phyloP scores from a whole-genome alignment of 37 sponge, comb jelly and placozoan species.

The Halichondria panicea region DNA sequence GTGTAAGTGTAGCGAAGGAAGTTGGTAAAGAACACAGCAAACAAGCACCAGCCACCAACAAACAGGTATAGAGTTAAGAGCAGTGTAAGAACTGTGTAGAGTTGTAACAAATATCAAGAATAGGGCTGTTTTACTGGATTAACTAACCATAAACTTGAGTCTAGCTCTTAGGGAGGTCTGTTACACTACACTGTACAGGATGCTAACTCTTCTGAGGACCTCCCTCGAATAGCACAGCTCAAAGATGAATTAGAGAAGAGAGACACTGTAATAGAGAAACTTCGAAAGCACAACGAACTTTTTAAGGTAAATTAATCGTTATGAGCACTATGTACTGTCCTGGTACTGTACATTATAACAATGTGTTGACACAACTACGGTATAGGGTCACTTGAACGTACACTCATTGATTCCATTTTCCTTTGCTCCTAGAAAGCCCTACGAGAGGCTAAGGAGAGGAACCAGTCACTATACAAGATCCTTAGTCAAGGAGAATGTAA shows the following conservation, averaged over 20 bases:
- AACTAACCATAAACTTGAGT: too few species aligned
- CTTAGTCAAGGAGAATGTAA: conserved; percentile 59
- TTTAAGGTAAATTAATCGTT: conserved; percentile 11
- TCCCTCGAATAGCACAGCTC: conserved; percentile 37
- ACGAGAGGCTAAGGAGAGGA: conserved; percentile 48
- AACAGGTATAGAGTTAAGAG: too few species aligned
- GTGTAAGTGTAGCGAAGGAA: too few species aligned
- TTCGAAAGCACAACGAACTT: conserved; percentile 15
- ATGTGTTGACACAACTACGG: background rate
- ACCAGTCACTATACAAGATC: conserved; percentile 44
- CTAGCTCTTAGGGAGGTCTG: too few species aligned
- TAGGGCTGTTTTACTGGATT: too few species aligned
- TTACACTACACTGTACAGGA: too few species aligned
- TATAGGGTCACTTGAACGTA: background rate
- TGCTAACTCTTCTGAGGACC: conserved; percentile 4
- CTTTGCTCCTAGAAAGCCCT: background rate
- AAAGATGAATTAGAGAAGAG: conserved; percentile 41
- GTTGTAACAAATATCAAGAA: too few species aligned
- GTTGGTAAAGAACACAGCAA: too few species aligned
- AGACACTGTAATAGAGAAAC: conserved; percentile 14
- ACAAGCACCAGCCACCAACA: too few species aligned
- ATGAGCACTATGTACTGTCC: too few species aligned
- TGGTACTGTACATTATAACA: background rate
- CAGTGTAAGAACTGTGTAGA: background rate
- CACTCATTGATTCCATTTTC: background rate